Evolutionary conservation across 1,140 invertebrate genomes (phyloP).

Genomic region (Lethocerus indicus): DNA sequence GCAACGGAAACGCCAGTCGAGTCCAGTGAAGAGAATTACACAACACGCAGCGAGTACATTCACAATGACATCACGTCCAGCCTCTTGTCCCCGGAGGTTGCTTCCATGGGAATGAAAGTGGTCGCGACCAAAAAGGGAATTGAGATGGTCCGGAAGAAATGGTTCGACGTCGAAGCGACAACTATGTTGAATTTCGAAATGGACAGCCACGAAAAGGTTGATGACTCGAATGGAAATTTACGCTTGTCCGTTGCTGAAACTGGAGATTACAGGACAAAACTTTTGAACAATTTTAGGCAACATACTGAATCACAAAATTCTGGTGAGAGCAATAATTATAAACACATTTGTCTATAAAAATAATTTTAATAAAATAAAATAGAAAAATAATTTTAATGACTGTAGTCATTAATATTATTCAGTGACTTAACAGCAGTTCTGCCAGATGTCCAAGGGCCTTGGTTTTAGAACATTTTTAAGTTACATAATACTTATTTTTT

Average conservation of each 20-base stretch:
- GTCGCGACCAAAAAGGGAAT: conserved; percentile 2
- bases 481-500: background rate
- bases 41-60: too few species aligned
- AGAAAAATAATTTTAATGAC: too few species aligned
- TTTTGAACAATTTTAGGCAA: too few species aligned
- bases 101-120: conserved; percentile 11
- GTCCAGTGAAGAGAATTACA: too few species aligned
- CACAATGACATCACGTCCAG: too few species aligned
- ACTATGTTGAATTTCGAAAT: background rate
- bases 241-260: conserved; percentile 2
- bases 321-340: background rate
- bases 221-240: too few species aligned
- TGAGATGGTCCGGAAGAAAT: background rate
- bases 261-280: background rate
- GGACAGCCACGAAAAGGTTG: background rate
- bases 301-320: background rate
- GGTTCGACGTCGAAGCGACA: background rate
- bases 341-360: background rate
- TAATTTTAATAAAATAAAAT: conserved; percentile 4
- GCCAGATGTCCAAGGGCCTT: conserved; percentile 20
- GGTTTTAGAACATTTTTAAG: background rate
- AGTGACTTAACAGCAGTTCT: too few species aligned
- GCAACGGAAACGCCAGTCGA: too few species aligned
- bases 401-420: too few species aligned
- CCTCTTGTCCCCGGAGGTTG: conserved; percentile 10